A percentile compares a stretch with the other conserved stretches of the same genome.
phyloP scores from a whole-genome alignment of 2,888 invertebrate genomes.

The Nomada ferruginata region DNA sequence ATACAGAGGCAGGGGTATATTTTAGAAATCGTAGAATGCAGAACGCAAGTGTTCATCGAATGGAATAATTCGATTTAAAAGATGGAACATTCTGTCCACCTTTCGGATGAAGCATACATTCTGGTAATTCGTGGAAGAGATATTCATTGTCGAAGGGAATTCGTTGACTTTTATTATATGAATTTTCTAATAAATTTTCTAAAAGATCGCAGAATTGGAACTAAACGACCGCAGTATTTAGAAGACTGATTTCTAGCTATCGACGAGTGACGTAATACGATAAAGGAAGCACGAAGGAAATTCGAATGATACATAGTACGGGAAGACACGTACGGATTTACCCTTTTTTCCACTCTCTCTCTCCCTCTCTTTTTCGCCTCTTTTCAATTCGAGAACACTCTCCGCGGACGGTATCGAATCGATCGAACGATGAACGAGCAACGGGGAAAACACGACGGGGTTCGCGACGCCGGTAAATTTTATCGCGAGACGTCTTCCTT shows the following conservation, averaged over 20 bases:
- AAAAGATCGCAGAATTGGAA: slow-evolving; percentile 8
- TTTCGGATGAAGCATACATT: no score
- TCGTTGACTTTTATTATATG: no score
- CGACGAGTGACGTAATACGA: not conserved
- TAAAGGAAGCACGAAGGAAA: slow-evolving; percentile 21
- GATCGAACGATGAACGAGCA: slow-evolving; percentile 40
- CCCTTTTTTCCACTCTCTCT: not conserved
- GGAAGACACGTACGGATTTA: slow-evolving; percentile 17
- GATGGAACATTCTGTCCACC: no score
- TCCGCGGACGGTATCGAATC: slow-evolving; percentile 32
- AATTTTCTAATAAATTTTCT: not conserved
- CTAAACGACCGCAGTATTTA: not conserved
- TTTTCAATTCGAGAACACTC: not conserved
- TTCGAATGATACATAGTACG: slow-evolving; percentile 35
- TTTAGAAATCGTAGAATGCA: no score
- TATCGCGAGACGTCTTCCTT: slow-evolving; percentile 67
- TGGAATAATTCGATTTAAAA: no score
- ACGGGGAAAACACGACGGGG: slow-evolving; percentile 35
- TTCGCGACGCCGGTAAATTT: slow-evolving; percentile 62
- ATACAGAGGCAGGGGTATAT: no score
- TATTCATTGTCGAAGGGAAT: not conserved
- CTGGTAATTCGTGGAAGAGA: not conserved
- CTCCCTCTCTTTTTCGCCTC: not conserved
- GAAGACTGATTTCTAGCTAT: slow-evolving; percentile 13
- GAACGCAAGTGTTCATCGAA: no score